Evolutionary conservation across 2,888 invertebrate species (phyloP).

Genomic region (Teleogryllus oceanicus): DNA sequence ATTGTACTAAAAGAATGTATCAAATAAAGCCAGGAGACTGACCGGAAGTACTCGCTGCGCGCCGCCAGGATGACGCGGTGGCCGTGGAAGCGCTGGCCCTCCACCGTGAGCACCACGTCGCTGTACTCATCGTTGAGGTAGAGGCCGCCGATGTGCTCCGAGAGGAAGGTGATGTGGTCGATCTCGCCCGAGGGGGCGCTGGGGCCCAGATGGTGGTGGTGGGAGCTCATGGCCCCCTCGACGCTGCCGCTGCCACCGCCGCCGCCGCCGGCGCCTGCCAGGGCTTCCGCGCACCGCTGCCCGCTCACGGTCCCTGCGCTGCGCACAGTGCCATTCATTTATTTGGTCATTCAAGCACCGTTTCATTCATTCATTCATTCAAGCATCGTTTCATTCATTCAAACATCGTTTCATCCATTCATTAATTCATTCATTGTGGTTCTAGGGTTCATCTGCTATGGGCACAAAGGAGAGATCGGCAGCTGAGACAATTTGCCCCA

Average conservation of each 20-base stretch:
- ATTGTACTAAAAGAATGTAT: no score
- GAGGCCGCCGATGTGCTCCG: conserved; percentile 80
- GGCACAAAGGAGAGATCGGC: no score
- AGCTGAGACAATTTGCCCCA: no score
- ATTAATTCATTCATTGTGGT: no score
- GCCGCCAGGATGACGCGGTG: conserved; percentile 89
- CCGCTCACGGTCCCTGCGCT: neutral
- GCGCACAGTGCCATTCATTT: neutral
- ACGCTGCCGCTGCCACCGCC: neutral
- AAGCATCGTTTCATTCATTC: no score
- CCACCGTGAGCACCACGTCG: conserved; percentile 85
- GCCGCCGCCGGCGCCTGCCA: neutral
- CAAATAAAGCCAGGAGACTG: conserved; percentile 41
- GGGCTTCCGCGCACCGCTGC: neutral
- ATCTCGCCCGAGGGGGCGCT: conserved; percentile 56
- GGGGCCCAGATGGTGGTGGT: conserved; percentile 44
- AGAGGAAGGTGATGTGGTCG: conserved; percentile 68
- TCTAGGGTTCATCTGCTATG: no score
- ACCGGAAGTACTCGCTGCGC: conserved; percentile 93
- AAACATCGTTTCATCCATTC: no score
- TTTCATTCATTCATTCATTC: no score
- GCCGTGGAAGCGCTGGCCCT: conserved; percentile 65
- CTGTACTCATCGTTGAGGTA: conserved; percentile 85
- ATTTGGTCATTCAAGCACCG: no score
- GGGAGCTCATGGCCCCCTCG: conserved; percentile 37